These are phyloP conservation scores for Pipa parva DNA, from an alignment of 2,113 vertebrate genomes.

Conservation along the genomic window DNA sequence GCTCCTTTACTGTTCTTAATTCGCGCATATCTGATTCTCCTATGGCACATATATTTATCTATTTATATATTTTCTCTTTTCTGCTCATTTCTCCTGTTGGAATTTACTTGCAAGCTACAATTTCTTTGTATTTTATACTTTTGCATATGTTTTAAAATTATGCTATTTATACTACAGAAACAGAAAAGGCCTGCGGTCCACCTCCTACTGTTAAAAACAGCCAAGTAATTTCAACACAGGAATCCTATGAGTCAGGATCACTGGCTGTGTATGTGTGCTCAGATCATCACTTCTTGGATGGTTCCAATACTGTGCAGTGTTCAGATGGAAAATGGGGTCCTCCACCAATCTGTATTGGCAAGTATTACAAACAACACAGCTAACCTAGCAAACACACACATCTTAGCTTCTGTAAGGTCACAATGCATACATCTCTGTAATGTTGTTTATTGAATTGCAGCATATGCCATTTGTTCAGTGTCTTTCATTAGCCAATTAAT, in stretches of 20 bases:
- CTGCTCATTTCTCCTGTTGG: too few relatives aligned
- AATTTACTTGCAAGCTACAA: too few relatives aligned
- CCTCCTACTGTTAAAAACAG: constrained; percentile 16
- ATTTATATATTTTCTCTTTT: too few relatives aligned
- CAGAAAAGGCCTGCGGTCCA: neutral
- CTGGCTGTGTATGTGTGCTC: constrained; percentile 11
- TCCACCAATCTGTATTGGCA: constrained; percentile 30
- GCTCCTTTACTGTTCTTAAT: too few relatives aligned
- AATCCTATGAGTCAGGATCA: constrained; percentile 11
- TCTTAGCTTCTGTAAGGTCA: neutral
- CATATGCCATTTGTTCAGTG: too few relatives aligned
- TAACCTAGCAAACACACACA: neutral
- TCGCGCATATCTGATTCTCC: too few relatives aligned
- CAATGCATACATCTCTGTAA: neutral
- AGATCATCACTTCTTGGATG: constrained; percentile 22
- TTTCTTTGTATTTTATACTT: too few relatives aligned
- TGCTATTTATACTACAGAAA: neutral
- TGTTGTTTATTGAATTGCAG: neutral
- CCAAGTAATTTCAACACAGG: neutral
- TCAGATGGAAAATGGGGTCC: neutral
- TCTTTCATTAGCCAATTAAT: too few relatives aligned
- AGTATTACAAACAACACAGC: neutral
- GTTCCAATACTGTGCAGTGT: constrained; percentile 11
- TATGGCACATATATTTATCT: too few relatives aligned
- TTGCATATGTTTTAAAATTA: too few relatives aligned